phyloP scores from a whole-genome alignment of 2,113 vertebrate genomes.

The Tachuris rubrigastra region DNA sequence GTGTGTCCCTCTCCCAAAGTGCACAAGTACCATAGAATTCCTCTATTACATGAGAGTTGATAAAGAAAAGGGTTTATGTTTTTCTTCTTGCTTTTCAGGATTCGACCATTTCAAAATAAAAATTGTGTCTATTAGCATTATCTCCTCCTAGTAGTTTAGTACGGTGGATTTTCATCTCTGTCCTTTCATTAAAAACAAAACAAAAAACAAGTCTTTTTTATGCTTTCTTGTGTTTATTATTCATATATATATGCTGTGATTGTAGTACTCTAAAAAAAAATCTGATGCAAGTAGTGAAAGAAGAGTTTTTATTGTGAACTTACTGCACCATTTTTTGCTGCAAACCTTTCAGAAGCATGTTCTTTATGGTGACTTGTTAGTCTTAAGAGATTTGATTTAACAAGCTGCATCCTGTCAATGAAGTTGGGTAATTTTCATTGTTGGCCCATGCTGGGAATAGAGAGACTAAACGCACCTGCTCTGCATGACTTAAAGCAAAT shows the following conservation, averaged over 20 bases:
- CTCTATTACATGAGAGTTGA: not conserved
- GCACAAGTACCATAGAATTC: not conserved
- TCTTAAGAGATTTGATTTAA: constrained; percentile 81
- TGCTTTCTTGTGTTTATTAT: not conserved
- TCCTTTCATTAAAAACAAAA: not conserved
- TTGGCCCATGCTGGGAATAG: constrained; percentile 83
- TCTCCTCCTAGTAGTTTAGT: not conserved
- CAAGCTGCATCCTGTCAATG: constrained; percentile 93
- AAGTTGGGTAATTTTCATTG: constrained; percentile 84
- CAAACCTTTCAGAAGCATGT: constrained; percentile 56
- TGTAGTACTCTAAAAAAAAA: not conserved
- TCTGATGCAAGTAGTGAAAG: not conserved
- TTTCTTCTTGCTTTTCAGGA: not conserved
- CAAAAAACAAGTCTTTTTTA: not conserved
- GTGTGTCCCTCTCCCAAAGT: not conserved
- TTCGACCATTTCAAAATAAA: not conserved
- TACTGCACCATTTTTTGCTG: constrained; percentile 48
- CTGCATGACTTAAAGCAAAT: constrained; percentile 84
- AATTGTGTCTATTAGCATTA: not conserved
- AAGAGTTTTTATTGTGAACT: constrained; percentile 37
- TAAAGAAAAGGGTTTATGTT: not conserved
- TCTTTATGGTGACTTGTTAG: constrained; percentile 74
- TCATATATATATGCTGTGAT: not conserved
- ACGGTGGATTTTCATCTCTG: not conserved
- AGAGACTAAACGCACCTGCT: constrained; percentile 92